Evolutionary conservation across 2,888 invertebrate species (phyloP), one percentile per base, ranked within the genome.

Genomic region (Acronicta psi): DNA sequence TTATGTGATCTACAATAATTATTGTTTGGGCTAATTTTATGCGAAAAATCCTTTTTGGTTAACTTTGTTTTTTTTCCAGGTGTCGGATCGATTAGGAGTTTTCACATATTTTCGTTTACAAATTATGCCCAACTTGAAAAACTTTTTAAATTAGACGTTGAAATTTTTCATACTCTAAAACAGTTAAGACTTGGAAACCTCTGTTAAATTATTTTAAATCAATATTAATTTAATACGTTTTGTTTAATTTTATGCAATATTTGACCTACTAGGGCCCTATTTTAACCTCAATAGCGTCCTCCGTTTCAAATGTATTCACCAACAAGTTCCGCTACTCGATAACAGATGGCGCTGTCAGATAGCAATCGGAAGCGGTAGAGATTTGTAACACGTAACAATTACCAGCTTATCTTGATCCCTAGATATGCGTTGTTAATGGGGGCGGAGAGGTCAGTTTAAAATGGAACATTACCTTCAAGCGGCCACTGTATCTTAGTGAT

Each of bases 341-440:
- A 65, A 62, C 41, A 83, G 84, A 84, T 84, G 80, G 74, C 78
- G 71, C 60, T 75, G 75, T 73, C 72, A 65, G 82, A 84, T 82
- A 75, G 14, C 54, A 51, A 66, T 69, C 77, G 80, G 83, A 83
- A 84, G 84, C 79, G 17, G 59, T 53, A 52, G 54, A 74, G 74
- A 83, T 84, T 83, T 81, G 81, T 29, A n/a, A 11, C 76, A 65
- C 67, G 44, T 65, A 42, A 17, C 67, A 57, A 73, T 72, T 65
- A 67, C 81, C 74, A 73, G 38, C 36, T 37, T 78, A 79, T 63
- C 64, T 58, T 79, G 82, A 77, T 73, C 80, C 65, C 51, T 52
- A 50, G 56, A 43, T 67, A 59, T 43, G 45, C 53, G 45, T 38
- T 47, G 34, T 38, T 55, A 47, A 25, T 16, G 38, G 34, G 50